These are phyloP conservation scores for Lepidotrigona ventralis DNA, from an alignment of 1,140 invertebrate genomes.

Conservation along the genomic window DNA sequence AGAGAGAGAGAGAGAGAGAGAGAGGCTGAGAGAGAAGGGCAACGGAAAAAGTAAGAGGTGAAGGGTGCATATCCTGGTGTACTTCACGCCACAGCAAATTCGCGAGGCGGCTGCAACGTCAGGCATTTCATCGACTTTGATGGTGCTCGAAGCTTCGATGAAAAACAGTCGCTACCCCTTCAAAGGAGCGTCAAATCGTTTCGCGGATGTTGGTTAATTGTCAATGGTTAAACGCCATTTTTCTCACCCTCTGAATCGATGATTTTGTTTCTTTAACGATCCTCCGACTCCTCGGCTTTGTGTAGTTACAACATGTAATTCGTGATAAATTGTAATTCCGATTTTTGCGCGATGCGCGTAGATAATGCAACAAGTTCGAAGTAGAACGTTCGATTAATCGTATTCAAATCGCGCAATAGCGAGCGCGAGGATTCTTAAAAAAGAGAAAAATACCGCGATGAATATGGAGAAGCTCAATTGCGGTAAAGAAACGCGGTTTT, in stretches of 20 bases:
- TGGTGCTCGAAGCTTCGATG: slow-evolving; percentile 52
- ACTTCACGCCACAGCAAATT: slow-evolving; percentile 62
- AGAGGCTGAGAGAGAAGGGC: neutral
- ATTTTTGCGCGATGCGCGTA: neutral
- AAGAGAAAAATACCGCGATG: neutral
- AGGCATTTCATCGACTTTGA: slow-evolving; percentile 64
- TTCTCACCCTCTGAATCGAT: too few relatives aligned
- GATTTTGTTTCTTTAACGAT: neutral
- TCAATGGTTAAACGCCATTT: slow-evolving; percentile 6
- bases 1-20: neutral
- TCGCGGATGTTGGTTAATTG: slow-evolving; percentile 12
- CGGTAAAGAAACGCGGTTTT: slow-evolving; percentile 34
- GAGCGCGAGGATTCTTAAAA: slow-evolving; percentile 5
- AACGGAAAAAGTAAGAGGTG: slow-evolving; percentile 44
- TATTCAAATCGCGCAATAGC: slow-evolving; percentile 24
- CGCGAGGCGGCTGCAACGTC: slow-evolving; percentile 63
- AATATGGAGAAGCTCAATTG: slow-evolving; percentile 36
- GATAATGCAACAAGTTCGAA: slow-evolving; percentile 10
- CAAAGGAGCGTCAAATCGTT: slow-evolving; percentile 13
- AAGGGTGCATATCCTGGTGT: slow-evolving; percentile 56
- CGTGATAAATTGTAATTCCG: neutral
- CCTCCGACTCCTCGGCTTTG: too few relatives aligned
- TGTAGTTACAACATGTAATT: neutral
- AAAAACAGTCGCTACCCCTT: slow-evolving; percentile 49
- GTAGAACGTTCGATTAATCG: slow-evolving; percentile 22